Conservation (phyloP, 2,888 invertebrate species). For the Notodonta ziczac region DNA sequence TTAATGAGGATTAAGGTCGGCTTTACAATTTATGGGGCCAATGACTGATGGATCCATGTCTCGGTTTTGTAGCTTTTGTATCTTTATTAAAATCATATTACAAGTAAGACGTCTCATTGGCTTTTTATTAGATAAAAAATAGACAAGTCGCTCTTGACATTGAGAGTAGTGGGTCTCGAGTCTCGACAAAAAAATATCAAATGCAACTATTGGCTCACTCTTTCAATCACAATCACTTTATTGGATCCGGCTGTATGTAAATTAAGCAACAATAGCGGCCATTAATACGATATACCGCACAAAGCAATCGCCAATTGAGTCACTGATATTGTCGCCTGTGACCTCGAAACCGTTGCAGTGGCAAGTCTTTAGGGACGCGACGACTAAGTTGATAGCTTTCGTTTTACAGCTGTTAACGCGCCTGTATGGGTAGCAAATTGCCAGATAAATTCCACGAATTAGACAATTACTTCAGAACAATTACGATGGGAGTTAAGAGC, state of each 20-base stretch:
- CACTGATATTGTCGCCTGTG: conserved; percentile 10
- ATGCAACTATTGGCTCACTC: conserved; percentile 6
- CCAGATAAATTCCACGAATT: conserved; percentile 11
- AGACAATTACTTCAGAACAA: conserved; percentile 21
- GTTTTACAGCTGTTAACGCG: conserved; percentile 10
- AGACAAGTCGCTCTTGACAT: conserved; percentile 4
- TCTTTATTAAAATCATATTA: background rate
- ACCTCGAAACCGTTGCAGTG: conserved; percentile 7
- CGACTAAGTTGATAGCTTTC: conserved; percentile 7
- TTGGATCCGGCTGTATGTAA: conserved; percentile 4
- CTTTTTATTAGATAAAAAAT: background rate
- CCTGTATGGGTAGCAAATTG: conserved; percentile 10
- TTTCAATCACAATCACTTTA: conserved; percentile 5
- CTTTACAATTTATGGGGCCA: conserved; percentile 10
- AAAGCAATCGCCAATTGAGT: conserved; percentile 11
- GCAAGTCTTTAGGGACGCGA: conserved; percentile 9
- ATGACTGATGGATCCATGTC: background rate
- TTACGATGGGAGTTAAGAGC: conserved; percentile 30
- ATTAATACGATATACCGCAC: background rate
- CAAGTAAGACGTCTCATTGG: background rate
- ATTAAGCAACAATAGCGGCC: conserved; percentile 5
- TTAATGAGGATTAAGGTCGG: conserved; percentile 21
- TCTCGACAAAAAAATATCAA: background rate
- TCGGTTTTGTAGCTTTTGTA: background rate
- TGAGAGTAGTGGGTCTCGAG: conserved; percentile 4